A percentile compares a stretch with the other conserved stretches of the same genome.
These are phyloP conservation scores for Hypsopygia costalis DNA, from an alignment of 2,888 invertebrate genomes.

Conservation along the genomic window DNA sequence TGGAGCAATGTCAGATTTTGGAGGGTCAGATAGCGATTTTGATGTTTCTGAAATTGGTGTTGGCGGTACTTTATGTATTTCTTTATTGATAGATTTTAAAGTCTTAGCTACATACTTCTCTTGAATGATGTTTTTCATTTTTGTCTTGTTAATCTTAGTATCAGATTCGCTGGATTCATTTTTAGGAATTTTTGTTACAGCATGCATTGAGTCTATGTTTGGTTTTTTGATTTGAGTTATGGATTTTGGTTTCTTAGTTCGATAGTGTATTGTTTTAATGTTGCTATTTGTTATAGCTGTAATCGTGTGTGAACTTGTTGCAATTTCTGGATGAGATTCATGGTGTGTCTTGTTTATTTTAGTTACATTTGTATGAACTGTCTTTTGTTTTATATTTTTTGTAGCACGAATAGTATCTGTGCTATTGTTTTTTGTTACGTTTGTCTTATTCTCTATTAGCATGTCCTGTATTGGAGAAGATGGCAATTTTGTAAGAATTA, in stretches of 20 bases:
- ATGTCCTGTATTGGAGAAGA: neutral
- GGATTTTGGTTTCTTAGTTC: constrained; percentile 66
- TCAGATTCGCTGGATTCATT: constrained; percentile 29
- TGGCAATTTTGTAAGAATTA: neutral
- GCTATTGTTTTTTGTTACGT: neutral
- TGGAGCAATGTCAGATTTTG: constrained; percentile 61
- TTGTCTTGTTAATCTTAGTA: constrained; percentile 45
- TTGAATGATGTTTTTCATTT: constrained; percentile 34
- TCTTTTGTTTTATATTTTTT: neutral
- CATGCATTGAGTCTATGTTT: constrained; percentile 25
- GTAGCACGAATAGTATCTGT: neutral
- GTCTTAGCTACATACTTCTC: constrained; percentile 48
- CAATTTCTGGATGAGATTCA: constrained; percentile 24
- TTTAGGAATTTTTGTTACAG: constrained; percentile 28
- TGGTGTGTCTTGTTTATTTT: neutral
- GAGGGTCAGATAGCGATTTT: constrained; percentile 44
- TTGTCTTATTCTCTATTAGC: neutral
- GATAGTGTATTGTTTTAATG: constrained; percentile 60
- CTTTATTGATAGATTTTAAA: constrained; percentile 73
- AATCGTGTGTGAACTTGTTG: constrained; percentile 46
- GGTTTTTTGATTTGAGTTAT: constrained; percentile 64
- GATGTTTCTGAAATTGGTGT: constrained; percentile 75
- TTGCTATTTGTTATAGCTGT: constrained; percentile 65
- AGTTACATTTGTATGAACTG: neutral
- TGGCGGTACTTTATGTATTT: constrained; percentile 71